Evolutionary conservation across 2,797 vertebrate species (phyloP).

Genomic region (Tinamus major): DNA sequence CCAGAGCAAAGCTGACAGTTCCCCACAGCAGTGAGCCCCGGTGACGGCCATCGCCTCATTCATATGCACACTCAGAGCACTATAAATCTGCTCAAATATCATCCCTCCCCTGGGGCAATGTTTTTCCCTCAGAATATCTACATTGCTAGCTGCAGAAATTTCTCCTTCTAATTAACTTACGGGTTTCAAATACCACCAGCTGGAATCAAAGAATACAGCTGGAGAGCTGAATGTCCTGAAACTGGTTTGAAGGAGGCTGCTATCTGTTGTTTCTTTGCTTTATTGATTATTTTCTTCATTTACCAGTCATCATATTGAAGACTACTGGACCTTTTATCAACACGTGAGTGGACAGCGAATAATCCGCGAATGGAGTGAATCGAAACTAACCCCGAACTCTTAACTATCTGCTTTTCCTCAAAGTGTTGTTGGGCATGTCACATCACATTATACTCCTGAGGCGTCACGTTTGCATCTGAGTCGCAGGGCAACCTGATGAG

Average conservation of each 20-base stretch:
- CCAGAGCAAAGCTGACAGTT: constrained; percentile 7
- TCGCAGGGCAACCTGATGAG: constrained; percentile 45
- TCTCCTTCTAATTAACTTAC: constrained; percentile 63
- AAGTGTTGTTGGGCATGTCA: constrained; percentile 53
- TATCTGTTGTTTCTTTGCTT: background rate
- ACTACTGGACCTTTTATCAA: constrained; percentile 18
- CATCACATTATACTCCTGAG: constrained; percentile 40
- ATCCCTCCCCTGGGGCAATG: constrained; percentile 63
- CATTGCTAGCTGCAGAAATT: constrained; percentile 52
- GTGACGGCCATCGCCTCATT: constrained; percentile 56
- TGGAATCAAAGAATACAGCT: background rate
- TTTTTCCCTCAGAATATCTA: constrained; percentile 53
- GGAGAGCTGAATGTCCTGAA: background rate
- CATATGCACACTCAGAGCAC: constrained; percentile 59
- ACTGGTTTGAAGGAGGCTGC: background rate
- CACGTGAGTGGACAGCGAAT: background rate
- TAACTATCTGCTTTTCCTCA: background rate
- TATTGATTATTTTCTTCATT: background rate
- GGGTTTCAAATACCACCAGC: constrained; percentile 61
- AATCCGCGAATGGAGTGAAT: constrained; percentile 7
- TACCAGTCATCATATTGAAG: constrained; percentile 31
- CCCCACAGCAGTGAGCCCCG: constrained; percentile 43
- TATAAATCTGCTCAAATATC: constrained; percentile 72
- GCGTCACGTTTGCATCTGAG: constrained; percentile 29
- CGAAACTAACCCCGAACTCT: constrained; percentile 1